Base-by-base conservation (phyloP, 2,113 vertebrate species). In the Anolis carolinensis region DNA sequence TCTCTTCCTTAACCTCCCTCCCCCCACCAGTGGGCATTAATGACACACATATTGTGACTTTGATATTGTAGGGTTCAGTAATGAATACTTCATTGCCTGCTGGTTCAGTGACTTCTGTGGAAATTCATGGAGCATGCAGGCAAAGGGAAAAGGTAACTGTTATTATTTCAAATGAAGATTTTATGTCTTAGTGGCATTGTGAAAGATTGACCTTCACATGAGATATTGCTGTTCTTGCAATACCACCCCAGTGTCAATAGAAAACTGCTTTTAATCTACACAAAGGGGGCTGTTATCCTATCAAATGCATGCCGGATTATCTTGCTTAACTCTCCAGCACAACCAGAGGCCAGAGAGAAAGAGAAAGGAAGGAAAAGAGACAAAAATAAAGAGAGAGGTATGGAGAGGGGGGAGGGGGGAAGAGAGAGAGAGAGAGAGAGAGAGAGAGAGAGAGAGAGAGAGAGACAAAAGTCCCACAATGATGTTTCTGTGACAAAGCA, bases 121-220 rank as follows among this genome's bases (percentile, higher is more conserved):
- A 95, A 96, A 96, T 95, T 95, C 93, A 95, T 94, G 93, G 91
- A 89, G 92, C 94, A 93, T 93, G 92, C 83, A 92, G 70, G 78
- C 92, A 92, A 93, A 93, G 87, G 94, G 89, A 94, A 96, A 95
- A 95, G 92, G 93, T 94, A 96, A 96, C 86, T 95, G 93, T 95
- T 96, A 95, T 95, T 95, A 95, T 96, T 96, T 96, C 93, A 94
- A 96, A 96, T 63, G 89, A 96, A 96, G 93, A 94, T 94, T 96
- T 94, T 96, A 95, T 95, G 91, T 95, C 91, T 95, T 96, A 87
- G 90, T 93, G 95, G 91, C 94, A 92, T 88, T 94, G 90, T 95
- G 94, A 95, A 96, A 95, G 92, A 95, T 93, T 96, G 95, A 96
- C 95, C 95, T 96, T 96, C 91, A 93, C 83, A 92, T 95, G 92